Percentiles rank a stretch among this genome's conserved stretches.
Evolutionary conservation across 2,888 invertebrate species (phyloP).

Genomic region (Octodonta nipae): DNA sequence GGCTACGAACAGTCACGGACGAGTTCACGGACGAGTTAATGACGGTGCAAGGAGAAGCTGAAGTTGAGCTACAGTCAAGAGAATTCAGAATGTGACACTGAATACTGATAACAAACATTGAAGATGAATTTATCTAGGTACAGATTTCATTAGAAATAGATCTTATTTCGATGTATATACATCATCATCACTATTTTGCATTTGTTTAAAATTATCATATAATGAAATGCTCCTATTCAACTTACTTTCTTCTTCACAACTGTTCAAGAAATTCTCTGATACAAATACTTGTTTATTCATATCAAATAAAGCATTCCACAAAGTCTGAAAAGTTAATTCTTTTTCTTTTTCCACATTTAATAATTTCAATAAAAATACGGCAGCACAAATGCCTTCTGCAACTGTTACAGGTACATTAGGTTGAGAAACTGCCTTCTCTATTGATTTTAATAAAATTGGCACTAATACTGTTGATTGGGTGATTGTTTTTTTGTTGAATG

Average conservation of each 20-base stretch:
- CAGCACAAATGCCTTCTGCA: constrained; percentile 58
- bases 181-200: too few relatives aligned
- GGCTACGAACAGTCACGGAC: too few relatives aligned
- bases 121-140: too few relatives aligned
- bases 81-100: too few relatives aligned
- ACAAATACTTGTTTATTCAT: constrained; percentile 67
- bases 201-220: too few relatives aligned
- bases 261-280: constrained; percentile 64
- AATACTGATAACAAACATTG: too few relatives aligned
- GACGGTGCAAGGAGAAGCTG: too few relatives aligned
- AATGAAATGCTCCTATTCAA: too few relatives aligned
- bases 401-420: constrained; percentile 56
- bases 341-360: constrained; percentile 36
- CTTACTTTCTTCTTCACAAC: constrained; percentile 54
- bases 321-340: constrained; percentile 39
- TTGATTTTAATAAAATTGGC: constrained; percentile 53
- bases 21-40: too few relatives aligned
- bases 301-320: constrained; percentile 62
- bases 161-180: too few relatives aligned
- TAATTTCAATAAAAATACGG: constrained; percentile 52
- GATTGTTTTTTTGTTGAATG: constrained; percentile 44
- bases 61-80: too few relatives aligned
- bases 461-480: constrained; percentile 39
- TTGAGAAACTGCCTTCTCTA: constrained; percentile 64
- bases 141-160: too few relatives aligned